phyloP scores from a whole-genome alignment of 2,888 invertebrate genomes.

The Cynaeus angustus region DNA sequence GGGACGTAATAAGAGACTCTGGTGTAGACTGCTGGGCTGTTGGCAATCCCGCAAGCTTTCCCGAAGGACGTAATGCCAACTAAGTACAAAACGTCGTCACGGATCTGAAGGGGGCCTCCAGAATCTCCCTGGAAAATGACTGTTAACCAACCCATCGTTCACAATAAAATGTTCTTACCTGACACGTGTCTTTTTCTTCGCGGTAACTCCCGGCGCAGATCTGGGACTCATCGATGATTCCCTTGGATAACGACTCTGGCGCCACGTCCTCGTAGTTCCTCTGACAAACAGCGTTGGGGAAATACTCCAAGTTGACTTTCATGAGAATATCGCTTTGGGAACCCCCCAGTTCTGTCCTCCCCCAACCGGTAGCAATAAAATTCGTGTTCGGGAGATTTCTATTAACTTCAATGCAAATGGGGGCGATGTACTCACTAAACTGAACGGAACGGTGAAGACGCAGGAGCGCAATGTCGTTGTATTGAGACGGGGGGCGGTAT shows the following conservation, averaged over 20 bases:
- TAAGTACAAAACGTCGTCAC: slow-evolving; percentile 26
- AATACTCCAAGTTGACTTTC: slow-evolving; percentile 70
- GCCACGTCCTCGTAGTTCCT: slow-evolving; percentile 56
- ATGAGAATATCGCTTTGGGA: slow-evolving; percentile 65
- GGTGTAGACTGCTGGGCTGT: slow-evolving; percentile 48
- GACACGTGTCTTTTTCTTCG: slow-evolving; percentile 72
- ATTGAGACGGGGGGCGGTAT: slow-evolving; percentile 69
- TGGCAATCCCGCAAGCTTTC: slow-evolving; percentile 41
- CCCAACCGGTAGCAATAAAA: slow-evolving; percentile 72
- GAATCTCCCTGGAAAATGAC: slow-evolving; percentile 39
- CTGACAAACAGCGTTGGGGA: slow-evolving; percentile 64
- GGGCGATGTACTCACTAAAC: slow-evolving; percentile 69
- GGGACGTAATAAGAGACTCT: slow-evolving; percentile 48
- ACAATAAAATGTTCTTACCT: slow-evolving; percentile 63
- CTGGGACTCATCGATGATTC: slow-evolving; percentile 68
- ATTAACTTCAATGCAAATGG: slow-evolving; percentile 71
- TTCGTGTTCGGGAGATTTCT: slow-evolving; percentile 51
- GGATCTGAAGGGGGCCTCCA: slow-evolving; percentile 45
- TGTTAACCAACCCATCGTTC: neutral
- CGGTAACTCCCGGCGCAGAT: slow-evolving; percentile 71
- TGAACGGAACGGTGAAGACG: slow-evolving; percentile 67
- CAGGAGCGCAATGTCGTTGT: slow-evolving; percentile 74
- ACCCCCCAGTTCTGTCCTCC: slow-evolving; percentile 63
- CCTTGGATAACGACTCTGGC: slow-evolving; percentile 63
- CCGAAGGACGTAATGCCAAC: slow-evolving; percentile 45